phyloP scores from a whole-genome alignment of 92 coral and sea anemone genomes.

The Actinernus sp. region DNA sequence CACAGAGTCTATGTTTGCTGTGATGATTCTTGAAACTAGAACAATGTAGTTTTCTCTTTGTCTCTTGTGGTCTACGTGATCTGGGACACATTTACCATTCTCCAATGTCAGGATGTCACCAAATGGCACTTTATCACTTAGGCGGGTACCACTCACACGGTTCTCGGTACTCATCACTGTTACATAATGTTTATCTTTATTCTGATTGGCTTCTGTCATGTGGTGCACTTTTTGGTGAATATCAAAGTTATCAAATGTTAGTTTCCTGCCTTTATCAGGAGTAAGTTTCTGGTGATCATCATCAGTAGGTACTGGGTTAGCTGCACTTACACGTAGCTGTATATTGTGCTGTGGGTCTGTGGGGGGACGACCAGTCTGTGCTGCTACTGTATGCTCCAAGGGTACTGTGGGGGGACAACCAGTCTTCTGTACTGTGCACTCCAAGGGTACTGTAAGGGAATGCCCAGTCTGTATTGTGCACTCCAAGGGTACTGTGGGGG shows the following conservation, averaged over 20 bases:
- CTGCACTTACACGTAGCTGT: too few species aligned
- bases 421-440: too few species aligned
- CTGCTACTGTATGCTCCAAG: too few species aligned
- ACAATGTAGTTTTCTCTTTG: constrained; percentile 43
- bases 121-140: constrained; percentile 22
- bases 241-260: too few species aligned
- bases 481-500: too few species aligned
- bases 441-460: too few species aligned
- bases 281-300: too few species aligned
- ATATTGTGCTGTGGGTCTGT: too few species aligned
- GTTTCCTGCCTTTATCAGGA: constrained; percentile 4
- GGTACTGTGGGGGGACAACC: too few species aligned
- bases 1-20: constrained; percentile 41
- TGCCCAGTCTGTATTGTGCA: too few species aligned
- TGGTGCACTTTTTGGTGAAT: constrained; percentile 32
- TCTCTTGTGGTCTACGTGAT: constrained; percentile 31
- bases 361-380: too few species aligned
- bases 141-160: constrained; percentile 20
- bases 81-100: constrained; percentile 50
- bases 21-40: constrained; percentile 38
- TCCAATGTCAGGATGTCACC: constrained; percentile 45
- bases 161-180: constrained; percentile 41
- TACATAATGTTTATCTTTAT: constrained; percentile 24
- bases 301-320: too few species aligned
- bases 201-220: constrained; percentile 45